Evolutionary conservation across 2,888 invertebrate genomes (phyloP).

Genomic region (Ecliptopera silaceata): DNA sequence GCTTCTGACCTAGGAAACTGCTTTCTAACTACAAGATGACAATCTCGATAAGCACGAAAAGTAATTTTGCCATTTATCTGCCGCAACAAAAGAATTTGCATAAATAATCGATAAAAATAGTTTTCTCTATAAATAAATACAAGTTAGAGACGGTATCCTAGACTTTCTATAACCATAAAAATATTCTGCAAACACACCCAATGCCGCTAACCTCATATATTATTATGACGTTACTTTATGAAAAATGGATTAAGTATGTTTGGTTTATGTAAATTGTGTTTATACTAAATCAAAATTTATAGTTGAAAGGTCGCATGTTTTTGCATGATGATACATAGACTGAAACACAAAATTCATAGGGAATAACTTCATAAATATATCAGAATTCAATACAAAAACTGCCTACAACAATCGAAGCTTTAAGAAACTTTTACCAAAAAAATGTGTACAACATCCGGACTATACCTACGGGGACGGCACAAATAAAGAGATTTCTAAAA

Average conservation of each 20-base stretch:
- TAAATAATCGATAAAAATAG: conserved; percentile 28
- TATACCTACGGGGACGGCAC: background rate
- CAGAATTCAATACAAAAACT: too few relatives aligned
- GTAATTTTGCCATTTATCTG: background rate
- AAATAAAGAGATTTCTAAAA: conserved; percentile 25
- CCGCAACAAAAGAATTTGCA: conserved; percentile 27
- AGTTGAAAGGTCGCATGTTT: too few relatives aligned
- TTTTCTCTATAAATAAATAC: conserved; percentile 1
- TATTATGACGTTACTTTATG: background rate
- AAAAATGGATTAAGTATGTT: background rate
- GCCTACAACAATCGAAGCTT: too few relatives aligned
- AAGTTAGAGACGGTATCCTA: conserved; percentile 1
- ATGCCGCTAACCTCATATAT: conserved; percentile 8
- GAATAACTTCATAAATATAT: too few relatives aligned
- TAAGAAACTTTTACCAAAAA: too few relatives aligned
- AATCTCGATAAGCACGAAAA: conserved; percentile 7
- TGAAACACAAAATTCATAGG: too few relatives aligned
- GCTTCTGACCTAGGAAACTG: conserved; percentile 7
- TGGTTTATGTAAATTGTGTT: too few relatives aligned
- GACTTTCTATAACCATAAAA: conserved; percentile 29
- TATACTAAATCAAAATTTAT: too few relatives aligned
- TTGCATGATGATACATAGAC: too few relatives aligned
- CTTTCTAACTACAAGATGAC: conserved; percentile 20
- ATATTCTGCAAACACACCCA: conserved; percentile 3
- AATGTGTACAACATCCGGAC: background rate